Conservation (phyloP, 2,797 vertebrate genomes). For the Anomalospiza imberbis region DNA sequence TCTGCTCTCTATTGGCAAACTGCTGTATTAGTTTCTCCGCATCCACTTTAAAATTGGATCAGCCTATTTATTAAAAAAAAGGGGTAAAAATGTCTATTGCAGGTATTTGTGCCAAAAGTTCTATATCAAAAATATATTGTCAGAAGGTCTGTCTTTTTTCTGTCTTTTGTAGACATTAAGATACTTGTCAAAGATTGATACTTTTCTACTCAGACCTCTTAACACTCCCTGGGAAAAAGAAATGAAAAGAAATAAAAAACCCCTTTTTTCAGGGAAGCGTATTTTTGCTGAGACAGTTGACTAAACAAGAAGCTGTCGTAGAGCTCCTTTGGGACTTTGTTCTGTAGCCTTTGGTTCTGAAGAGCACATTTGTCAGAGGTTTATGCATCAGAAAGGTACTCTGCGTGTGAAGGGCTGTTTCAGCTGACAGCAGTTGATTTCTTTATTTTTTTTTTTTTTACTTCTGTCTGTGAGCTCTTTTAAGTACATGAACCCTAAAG, state of each 20-base stretch:
- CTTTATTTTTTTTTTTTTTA: neutral
- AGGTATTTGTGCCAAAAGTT: neutral
- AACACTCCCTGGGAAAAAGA: neutral
- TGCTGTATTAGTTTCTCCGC: neutral
- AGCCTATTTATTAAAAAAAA: neutral
- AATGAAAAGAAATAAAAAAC: accelerated
- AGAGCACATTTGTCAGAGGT: neutral
- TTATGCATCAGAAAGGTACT: neutral
- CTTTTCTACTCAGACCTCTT: neutral
- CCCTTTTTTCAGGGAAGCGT: neutral
- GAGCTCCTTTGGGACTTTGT: neutral
- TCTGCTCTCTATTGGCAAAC: neutral
- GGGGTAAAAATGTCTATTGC: neutral
- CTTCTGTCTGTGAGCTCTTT: neutral
- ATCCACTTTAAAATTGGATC: neutral
- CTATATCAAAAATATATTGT: neutral
- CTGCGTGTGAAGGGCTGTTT: neutral
- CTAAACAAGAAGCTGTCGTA: neutral
- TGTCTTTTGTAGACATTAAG: neutral
- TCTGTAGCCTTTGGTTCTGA: neutral
- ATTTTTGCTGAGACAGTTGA: neutral
- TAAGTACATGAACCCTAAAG: slow-evolving; percentile 5
- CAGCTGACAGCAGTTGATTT: neutral
- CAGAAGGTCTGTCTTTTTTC: neutral
- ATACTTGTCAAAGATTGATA: neutral